Evolutionary conservation across 2,113 vertebrate species (phyloP), one percentile per base, ranked within the genome.

Genomic region (Promerops cafer): DNA sequence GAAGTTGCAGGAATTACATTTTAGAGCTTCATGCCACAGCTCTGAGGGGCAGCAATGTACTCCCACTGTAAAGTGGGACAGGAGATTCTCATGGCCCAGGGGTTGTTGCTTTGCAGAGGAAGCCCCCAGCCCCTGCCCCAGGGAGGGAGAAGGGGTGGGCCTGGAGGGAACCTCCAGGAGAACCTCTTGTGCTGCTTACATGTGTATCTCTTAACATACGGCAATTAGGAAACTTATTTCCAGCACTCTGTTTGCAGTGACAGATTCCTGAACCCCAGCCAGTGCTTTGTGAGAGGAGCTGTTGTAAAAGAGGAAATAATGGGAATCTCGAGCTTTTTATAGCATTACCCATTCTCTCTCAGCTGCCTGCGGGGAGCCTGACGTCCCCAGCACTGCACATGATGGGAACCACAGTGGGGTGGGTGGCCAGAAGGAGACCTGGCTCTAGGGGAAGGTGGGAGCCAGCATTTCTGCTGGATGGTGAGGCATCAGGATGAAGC

Each of bases 201-300:
- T 45, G 61, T 11, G 19, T 88, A 30, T 83, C 87, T 49, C 57
- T 39, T 63, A 80, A 68, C 90, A 96, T 35, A 78, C 4, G 3
- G 79, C 75, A 83, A 70, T 95, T 93, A 91, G 86, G 71, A 79
- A 87, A 80, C 77, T 86, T 91, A 35, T 77, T 91, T 89, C 80
- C 86, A 93, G 79, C 91, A 59, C 40, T 7, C 88, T 78, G 79
- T 65, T 85, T 35, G 84, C 89, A 9, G 0, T 96, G 97, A 95
- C 93, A 95, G 94, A 90, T 95, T 96, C 47, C 91, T 96, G 95
- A 95, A 92, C 63, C 52, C 74, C 80, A 77, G 95, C 93, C 91
- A 96, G 92, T 2, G 3, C 64, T 84, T 96, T 1, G 9, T 23
- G 1, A 71, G 93, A 96, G 83, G 81, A 96, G 72, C 79, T 93